These are phyloP conservation scores for Xiphophorus hellerii DNA, from an alignment of 2,113 vertebrate species.

Conservation along the genomic window DNA sequence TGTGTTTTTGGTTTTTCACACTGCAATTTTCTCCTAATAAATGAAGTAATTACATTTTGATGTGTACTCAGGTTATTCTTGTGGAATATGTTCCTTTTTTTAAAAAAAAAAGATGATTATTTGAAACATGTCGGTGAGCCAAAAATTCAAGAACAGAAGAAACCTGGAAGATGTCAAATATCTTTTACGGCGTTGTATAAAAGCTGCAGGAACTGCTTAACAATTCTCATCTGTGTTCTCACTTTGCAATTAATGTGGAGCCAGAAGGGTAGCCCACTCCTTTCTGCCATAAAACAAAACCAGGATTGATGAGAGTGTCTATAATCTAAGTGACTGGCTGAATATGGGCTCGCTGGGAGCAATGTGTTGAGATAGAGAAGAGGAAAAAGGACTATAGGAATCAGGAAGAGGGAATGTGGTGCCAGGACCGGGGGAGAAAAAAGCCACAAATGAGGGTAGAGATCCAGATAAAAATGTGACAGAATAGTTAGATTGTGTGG, in stretches of 20 bases:
- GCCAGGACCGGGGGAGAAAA: constrained; percentile 5
- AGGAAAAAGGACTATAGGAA: constrained; percentile 20
- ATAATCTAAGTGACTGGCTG: constrained; percentile 53
- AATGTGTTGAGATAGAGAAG: constrained; percentile 43
- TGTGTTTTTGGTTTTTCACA: no score
- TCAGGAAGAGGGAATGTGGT: constrained; percentile 39
- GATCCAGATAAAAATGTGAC: constrained; percentile 45
- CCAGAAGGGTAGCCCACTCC: constrained; percentile 61
- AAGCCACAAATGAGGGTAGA: constrained; percentile 30
- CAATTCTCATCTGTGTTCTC: constrained; percentile 57
- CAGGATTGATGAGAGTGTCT: constrained; percentile 73
- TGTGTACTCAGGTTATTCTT: no score
- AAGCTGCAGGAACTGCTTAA: constrained; percentile 39
- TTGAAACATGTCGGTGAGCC: no score
- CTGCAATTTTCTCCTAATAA: no score
- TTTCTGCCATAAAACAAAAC: constrained; percentile 71
- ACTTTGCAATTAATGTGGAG: constrained; percentile 73
- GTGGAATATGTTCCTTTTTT: no score
- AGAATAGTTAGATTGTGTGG: constrained; percentile 31
- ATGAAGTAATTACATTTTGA: no score
- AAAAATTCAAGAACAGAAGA: no score
- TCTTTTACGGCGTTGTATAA: not conserved
- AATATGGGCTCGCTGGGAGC: constrained; percentile 34
- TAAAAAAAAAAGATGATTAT: no score
- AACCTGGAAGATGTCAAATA: not conserved